Conservation (phyloP, 1,140 invertebrate species). For the Gryon sp. region DNA sequence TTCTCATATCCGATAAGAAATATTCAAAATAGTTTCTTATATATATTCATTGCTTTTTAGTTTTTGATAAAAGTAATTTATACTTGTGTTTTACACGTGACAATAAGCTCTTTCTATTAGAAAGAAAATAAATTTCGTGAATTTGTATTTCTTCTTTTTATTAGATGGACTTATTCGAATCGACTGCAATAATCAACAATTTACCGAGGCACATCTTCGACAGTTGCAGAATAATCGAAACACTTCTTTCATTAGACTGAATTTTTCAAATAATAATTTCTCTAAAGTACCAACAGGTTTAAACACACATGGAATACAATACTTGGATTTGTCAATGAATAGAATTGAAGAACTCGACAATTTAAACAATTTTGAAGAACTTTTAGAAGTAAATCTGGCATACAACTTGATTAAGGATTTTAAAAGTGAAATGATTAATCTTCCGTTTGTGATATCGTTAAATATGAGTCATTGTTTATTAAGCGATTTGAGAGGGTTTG, state of each 20-base stretch:
- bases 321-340: conserved; percentile 39
- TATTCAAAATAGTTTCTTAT: too few species aligned
- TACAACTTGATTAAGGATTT: conserved; percentile 34
- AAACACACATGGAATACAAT: conserved; percentile 7
- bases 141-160: conserved; percentile 3
- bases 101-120: too few species aligned
- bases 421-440: background rate
- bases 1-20: too few species aligned
- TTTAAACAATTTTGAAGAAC: conserved; percentile 19
- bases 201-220: conserved; percentile 1
- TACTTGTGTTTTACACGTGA: too few species aligned
- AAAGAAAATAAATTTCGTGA: too few species aligned
- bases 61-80: too few species aligned
- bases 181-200: conserved; percentile 23
- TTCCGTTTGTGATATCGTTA: conserved; percentile 48
- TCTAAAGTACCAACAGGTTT: conserved; percentile 1
- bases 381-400: conserved; percentile 31
- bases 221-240: conserved; percentile 19
- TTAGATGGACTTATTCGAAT: conserved; percentile 15
- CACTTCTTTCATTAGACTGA: conserved; percentile 1
- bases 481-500: conserved; percentile 39
- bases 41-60: too few species aligned
- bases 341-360: conserved; percentile 1
- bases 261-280: conserved; percentile 39
- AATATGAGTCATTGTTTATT: conserved; percentile 71